Evolutionary conservation across 2,113 vertebrate genomes (phyloP), one percentile per base, ranked within the genome.

Genomic region (Nematolebias whitei): DNA sequence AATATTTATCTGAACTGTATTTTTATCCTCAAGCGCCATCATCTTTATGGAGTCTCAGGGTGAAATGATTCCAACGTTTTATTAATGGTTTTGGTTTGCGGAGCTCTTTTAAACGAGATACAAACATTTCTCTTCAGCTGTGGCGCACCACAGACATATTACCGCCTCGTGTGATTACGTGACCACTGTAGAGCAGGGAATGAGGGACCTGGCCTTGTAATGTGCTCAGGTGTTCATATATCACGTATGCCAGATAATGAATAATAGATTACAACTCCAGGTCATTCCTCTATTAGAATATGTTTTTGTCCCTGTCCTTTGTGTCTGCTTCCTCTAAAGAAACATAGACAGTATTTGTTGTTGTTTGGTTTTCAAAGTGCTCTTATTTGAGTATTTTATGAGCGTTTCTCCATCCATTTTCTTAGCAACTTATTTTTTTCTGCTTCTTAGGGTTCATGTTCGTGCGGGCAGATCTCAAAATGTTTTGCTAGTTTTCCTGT

Each of bases 261-360:
- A 82, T 79, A 63, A 86, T 63, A 68, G 45, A 78, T 74, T 56
- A 47, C 56, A 26, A 35, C 55, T 71, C 3, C 55, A 49, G 68
- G 68, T 55, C 39, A 45, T 67, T 68, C 14, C 29, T 60, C 29
- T 47, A 4, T 50, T 12, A 14, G 16, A 54, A 23, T 19, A 14
- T 47, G 10, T 50, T 23, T 41, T n/a, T 22, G 26, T 29, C 4
- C 10, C 5, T 14, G 32, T 45, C 41, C 19, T 50, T 29, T 39
- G 62, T 22, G 23, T 67, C 40, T 61, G 26, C 45, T 65, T 40
- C 19, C 48, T 65, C 12, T 12, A 39, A 49, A 22, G 24, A 10
- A 65, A 44, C 41, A 10, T 11, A 40, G 1, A 39, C 18, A 63
- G 38, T 19, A 39, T 26, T 14, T 55, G n/a, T 26, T 22, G 5